phyloP scores from a whole-genome alignment of 2,113 vertebrate genomes.

The Athene noctua region DNA sequence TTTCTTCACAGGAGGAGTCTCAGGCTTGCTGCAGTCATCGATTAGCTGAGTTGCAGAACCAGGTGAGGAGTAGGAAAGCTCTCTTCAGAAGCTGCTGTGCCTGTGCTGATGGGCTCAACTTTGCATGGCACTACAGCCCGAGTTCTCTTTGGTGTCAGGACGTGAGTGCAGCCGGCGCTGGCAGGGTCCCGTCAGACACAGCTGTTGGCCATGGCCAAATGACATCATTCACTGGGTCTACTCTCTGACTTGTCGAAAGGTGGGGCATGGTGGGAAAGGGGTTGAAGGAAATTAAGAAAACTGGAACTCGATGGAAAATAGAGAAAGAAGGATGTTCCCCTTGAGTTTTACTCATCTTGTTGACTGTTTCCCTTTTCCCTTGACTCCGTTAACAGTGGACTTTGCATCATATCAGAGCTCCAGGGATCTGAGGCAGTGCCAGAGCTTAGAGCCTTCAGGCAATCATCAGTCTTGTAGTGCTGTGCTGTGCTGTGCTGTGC shows the following conservation, averaged over 20 bases:
- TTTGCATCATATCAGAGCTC: background rate
- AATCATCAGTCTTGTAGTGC: background rate
- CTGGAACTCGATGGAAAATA: background rate
- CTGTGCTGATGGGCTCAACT: background rate
- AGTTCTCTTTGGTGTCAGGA: background rate
- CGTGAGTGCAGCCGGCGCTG: background rate
- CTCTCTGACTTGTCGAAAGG: background rate
- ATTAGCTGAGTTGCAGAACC: background rate
- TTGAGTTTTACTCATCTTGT: background rate
- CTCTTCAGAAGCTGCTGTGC: background rate
- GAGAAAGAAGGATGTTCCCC: background rate
- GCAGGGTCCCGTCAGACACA: background rate
- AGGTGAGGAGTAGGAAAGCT: background rate
- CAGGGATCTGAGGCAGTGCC: background rate
- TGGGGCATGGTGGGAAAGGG: background rate
- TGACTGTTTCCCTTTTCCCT: background rate
- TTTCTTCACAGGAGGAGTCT: constrained; percentile 1
- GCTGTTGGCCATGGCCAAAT: background rate
- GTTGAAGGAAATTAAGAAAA: background rate
- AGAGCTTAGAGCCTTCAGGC: background rate
- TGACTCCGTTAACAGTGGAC: background rate
- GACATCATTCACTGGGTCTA: background rate
- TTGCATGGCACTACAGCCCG: rapidly evolving
- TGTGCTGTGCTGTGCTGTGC: background rate
- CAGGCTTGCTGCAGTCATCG: background rate